These are phyloP conservation scores for Lithophane socia DNA, from an alignment of 2,888 invertebrate genomes.

Conservation along the genomic window DNA sequence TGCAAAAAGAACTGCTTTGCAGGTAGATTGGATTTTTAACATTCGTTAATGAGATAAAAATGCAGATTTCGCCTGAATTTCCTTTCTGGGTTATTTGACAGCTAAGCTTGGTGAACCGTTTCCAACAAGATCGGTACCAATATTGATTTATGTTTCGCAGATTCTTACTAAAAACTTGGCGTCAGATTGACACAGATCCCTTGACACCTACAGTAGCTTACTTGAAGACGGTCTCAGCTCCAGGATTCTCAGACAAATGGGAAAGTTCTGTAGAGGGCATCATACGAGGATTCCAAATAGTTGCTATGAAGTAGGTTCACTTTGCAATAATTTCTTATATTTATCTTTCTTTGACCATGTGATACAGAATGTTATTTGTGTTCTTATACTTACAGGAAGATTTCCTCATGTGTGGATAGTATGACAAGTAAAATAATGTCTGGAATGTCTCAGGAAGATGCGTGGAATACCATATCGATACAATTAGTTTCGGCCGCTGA, in stretches of 20 bases:
- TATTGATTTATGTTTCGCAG: constrained; percentile 73
- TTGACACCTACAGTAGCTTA: constrained; percentile 94
- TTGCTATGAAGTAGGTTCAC: constrained; percentile 90
- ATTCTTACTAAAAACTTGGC: constrained; percentile 95
- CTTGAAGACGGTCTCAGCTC: constrained; percentile 82
- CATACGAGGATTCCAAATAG: constrained; percentile 90
- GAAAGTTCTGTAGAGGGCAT: constrained; percentile 89
- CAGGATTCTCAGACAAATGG: constrained; percentile 75
- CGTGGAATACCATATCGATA: constrained; percentile 96
- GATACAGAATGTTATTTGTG: neutral
- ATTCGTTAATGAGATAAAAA: too few species aligned
- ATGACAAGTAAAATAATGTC: constrained; percentile 91
- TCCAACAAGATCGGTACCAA: neutral
- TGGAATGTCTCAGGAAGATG: constrained; percentile 93
- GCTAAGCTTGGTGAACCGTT: too few species aligned
- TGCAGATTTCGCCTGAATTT: too few species aligned
- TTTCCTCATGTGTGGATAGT: constrained; percentile 92
- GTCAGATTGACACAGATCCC: constrained; percentile 90
- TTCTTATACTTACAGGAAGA: constrained; percentile 89
- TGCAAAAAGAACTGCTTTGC: too few species aligned
- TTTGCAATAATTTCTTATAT: neutral
- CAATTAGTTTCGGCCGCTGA: constrained; percentile 95
- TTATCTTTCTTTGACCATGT: neutral
- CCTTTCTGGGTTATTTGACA: too few species aligned
- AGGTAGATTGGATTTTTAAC: too few species aligned